Evolutionary conservation across 2,888 invertebrate genomes (phyloP).

Genomic region (Rhamnusium bicolor): DNA sequence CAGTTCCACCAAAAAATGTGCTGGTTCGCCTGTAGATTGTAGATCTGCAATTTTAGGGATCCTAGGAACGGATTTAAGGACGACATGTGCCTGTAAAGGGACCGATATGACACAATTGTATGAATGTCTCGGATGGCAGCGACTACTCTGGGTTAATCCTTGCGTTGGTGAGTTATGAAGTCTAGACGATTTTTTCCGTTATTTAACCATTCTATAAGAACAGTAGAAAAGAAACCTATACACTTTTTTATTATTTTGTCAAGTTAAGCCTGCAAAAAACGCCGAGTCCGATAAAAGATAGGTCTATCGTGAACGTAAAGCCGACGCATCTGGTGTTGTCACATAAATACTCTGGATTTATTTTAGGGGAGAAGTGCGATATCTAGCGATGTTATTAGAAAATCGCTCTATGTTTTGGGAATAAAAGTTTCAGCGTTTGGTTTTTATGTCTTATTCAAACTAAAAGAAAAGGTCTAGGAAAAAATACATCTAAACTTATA

Average conservation of each 20-base stretch:
- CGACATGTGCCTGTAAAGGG: slow-evolving; percentile 90
- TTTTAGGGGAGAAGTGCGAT: background rate
- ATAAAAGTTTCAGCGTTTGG: background rate
- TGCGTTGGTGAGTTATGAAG: slow-evolving; percentile 84
- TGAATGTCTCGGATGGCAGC: slow-evolving; percentile 92
- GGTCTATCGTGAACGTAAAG: background rate
- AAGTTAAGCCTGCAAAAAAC: background rate
- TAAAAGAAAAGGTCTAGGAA: background rate
- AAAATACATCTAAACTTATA: background rate
- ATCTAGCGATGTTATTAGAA: background rate
- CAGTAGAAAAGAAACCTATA: background rate
- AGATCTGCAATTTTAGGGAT: slow-evolving; percentile 89
- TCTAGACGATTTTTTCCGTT: slow-evolving; percentile 5
- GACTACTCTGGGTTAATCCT: slow-evolving; percentile 92
- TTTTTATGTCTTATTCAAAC: background rate
- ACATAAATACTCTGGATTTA: slow-evolving; percentile 12
- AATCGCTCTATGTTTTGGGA: background rate
- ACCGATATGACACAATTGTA: slow-evolving; percentile 89
- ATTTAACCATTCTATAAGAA: background rate
- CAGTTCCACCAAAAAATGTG: slow-evolving; percentile 90
- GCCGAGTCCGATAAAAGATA: background rate
- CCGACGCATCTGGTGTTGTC: background rate
- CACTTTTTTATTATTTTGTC: background rate
- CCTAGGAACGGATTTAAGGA: slow-evolving; percentile 89
- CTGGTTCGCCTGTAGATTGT: slow-evolving; percentile 89